Base-by-base conservation (phyloP, 2,888 invertebrate species). In the Spodoptera picta region DNA sequence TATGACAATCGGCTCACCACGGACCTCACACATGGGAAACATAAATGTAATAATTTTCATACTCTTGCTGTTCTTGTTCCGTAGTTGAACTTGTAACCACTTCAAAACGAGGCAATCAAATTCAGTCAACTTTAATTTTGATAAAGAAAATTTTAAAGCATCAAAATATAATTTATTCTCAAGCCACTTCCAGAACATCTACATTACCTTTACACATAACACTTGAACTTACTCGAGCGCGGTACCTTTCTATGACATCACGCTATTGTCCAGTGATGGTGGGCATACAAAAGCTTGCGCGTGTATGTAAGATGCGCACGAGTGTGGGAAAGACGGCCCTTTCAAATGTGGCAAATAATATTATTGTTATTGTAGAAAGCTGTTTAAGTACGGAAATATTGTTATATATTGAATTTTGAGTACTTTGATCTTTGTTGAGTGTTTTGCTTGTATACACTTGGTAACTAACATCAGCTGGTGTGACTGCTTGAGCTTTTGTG, bases 211-310 rank as follows among this genome's bases (percentile, higher is more conserved):
- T 73, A 50, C 11, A 41, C 23, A 24, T 46, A 60, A 51, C 59
- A 51, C 46, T 73, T 71, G 59, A 57, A 52, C 56, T 55, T 60
- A 52, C 56, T 55, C 58, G 77, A 77, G 72, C 60, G 80, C 80
- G 80, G 81, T 81, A 81, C 61, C 53, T 80, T 81, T 78, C 81
- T 91, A 91, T 93, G 92, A 93, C 91, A 91, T 93, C 92, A 93
- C 88, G 88, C 87, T 84, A 92, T 93, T 92, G 92, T 93, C 86
- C 87, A 74, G 70, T 77, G 66, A 81, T 86, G 89, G 91, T 92
- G 91, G 91, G 91, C 87, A 91, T 92, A 91, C 91, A 92, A 92
- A 91, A 90, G 91, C 87, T 81, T 67, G 77, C 81, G 80, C 84
- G 85, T 86, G 86, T 75, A 64, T 53, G 59, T 66, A 83, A 86